These are phyloP conservation scores for Heliconius hermathena DNA, from an alignment of 1,140 invertebrate species.

Conservation along the genomic window DNA sequence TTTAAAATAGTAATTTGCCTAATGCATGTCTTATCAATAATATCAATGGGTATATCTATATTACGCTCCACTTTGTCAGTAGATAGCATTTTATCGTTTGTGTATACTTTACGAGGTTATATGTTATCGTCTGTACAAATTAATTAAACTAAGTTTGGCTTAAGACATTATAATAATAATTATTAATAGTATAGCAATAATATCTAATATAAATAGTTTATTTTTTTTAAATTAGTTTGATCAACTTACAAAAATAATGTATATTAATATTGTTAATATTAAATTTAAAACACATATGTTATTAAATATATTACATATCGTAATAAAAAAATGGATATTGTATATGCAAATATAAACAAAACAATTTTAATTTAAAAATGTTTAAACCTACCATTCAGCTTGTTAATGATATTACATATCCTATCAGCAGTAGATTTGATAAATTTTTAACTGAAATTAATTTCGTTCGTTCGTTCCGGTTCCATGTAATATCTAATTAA, in stretches of 20 bases:
- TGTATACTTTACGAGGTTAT: slow-evolving; percentile 32
- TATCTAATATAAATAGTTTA: neutral
- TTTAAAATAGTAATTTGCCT: neutral
- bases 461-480: slow-evolving; percentile 67
- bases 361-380: slow-evolving; percentile 40
- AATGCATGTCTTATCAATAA: slow-evolving; percentile 56
- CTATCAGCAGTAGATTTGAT: slow-evolving; percentile 54
- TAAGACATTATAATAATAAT: neutral
- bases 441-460: slow-evolving; percentile 68
- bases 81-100: slow-evolving; percentile 49
- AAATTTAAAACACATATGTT: neutral
- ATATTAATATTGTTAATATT: too few species aligned
- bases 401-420: slow-evolving; percentile 56
- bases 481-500: slow-evolving; percentile 76
- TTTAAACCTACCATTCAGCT: slow-evolving; percentile 69
- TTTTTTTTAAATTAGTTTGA: too few species aligned
- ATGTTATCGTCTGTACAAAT: slow-evolving; percentile 17
- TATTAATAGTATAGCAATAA: neutral
- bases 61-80: slow-evolving; percentile 55
- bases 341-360: slow-evolving; percentile 23
- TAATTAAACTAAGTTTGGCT: neutral
- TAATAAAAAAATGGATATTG: neutral
- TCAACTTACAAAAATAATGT: too few species aligned
- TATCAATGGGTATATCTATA: slow-evolving; percentile 54
- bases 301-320: neutral